Percentiles rank a stretch among this genome's conserved stretches.
Conservation (phyloP, 2,113 vertebrate genomes). For the Tympanuchus pallidicinctus region DNA sequence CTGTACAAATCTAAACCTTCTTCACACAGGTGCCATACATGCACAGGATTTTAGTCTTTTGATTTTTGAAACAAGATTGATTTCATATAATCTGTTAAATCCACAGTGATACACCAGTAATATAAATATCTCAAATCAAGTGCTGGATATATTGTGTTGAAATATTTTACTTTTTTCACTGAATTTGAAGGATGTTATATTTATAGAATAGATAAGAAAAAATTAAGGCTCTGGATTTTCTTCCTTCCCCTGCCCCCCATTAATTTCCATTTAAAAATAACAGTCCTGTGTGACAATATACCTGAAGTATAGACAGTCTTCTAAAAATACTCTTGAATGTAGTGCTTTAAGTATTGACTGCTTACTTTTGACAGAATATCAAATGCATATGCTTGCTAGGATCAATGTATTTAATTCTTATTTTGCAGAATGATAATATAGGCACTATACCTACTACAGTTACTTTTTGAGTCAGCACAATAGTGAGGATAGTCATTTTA, state of each 20-base stretch:
- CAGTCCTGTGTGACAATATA: conserved; percentile 8
- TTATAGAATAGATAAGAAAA: conserved; percentile 18
- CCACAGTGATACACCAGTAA: not conserved
- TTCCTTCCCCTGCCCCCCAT: not conserved
- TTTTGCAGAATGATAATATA: not conserved
- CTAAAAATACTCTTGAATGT: conserved; percentile 6
- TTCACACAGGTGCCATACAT: not conserved
- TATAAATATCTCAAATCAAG: conserved; percentile 1
- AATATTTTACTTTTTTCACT: not conserved
- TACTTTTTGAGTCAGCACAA: not conserved
- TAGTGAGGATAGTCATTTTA: not conserved
- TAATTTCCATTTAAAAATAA: conserved; percentile 30
- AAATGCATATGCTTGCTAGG: not conserved
- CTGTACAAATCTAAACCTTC: not conserved
- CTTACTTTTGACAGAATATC: not conserved
- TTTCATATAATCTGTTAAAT: conserved; percentile 15
- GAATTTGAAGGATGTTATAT: not conserved
- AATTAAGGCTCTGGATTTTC: not conserved
- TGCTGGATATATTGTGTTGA: not conserved
- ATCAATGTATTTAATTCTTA: not conserved
- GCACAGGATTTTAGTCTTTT: not conserved
- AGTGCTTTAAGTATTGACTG: conserved; percentile 17
- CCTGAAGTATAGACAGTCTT: conserved; percentile 36
- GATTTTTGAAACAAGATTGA: not conserved
- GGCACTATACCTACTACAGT: not conserved